These are phyloP conservation scores for Sphinx pinastri DNA, from an alignment of 2,888 invertebrate species.

Conservation along the genomic window DNA sequence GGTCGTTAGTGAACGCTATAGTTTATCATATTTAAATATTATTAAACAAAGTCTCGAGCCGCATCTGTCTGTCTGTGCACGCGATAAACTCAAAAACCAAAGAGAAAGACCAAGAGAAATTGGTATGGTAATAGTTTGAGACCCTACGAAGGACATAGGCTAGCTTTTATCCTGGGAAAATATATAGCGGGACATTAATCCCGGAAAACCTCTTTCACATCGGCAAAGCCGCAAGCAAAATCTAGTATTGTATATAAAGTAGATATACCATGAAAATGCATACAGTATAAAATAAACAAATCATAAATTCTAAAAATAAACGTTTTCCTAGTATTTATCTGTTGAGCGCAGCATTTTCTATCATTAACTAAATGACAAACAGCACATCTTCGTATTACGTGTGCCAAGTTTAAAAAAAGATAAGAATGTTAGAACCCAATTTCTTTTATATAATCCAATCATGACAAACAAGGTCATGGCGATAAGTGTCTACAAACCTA, in stretches of 20 bases:
- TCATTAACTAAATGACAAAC: conserved; percentile 9
- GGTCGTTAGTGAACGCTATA: too few relatives aligned
- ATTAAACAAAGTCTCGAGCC: too few relatives aligned
- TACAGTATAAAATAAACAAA: background rate
- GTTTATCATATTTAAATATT: too few relatives aligned
- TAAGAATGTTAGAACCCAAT: conserved; percentile 6
- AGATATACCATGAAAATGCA: background rate
- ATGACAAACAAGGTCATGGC: background rate
- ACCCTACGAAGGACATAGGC: too few relatives aligned
- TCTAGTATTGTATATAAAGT: too few relatives aligned
- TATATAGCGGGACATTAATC: too few relatives aligned
- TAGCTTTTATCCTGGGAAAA: too few relatives aligned
- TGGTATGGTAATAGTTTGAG: too few relatives aligned
- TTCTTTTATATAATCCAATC: background rate
- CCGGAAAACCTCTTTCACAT: too few relatives aligned
- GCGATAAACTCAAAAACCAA: too few relatives aligned
- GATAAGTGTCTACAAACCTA: background rate
- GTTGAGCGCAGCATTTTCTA: background rate
- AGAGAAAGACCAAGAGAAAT: too few relatives aligned
- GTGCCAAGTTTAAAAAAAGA: conserved; percentile 22
- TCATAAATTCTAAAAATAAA: background rate
- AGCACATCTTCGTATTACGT: background rate
- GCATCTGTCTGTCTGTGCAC: too few relatives aligned
- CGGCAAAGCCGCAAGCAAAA: background rate
- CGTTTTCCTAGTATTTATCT: background rate